These are phyloP conservation scores for Dromas ardeola DNA, from an alignment of 2,113 vertebrate genomes.

Conservation along the genomic window DNA sequence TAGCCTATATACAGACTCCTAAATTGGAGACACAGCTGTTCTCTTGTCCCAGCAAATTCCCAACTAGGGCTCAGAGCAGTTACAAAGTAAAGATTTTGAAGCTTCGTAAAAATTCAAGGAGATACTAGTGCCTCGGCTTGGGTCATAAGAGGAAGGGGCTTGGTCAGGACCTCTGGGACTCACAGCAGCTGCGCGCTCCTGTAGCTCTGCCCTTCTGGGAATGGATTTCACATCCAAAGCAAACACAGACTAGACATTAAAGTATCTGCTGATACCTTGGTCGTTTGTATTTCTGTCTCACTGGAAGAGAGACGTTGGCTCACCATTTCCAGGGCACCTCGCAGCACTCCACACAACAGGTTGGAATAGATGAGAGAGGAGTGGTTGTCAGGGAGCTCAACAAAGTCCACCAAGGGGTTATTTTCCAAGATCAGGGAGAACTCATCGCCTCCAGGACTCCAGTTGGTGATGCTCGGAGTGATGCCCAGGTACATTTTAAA, in stretches of 20 bases:
- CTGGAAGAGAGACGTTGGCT: neutral
- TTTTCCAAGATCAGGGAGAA: slow-evolving; percentile 98
- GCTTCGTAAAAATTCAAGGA: neutral
- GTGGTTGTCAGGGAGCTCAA: slow-evolving; percentile 97
- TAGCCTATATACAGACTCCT: neutral
- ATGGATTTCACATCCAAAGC: neutral
- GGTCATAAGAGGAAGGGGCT: neutral
- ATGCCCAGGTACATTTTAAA: slow-evolving; percentile 99
- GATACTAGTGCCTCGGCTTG: neutral
- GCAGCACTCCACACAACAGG: slow-evolving; percentile 91
- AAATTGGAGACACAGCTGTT: neutral
- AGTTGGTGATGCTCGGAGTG: slow-evolving; percentile 97
- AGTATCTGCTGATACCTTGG: neutral
- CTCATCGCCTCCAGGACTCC: slow-evolving; percentile 96
- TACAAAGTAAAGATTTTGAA: neutral
- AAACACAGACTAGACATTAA: neutral
- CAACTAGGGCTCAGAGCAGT: neutral
- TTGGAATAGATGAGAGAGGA: slow-evolving; percentile 94
- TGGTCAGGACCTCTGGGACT: neutral
- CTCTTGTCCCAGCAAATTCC: neutral
- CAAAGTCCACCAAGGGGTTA: slow-evolving; percentile 97
- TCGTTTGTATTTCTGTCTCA: neutral
- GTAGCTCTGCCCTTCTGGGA: neutral
- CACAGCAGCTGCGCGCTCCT: neutral
- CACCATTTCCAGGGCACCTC: slow-evolving; percentile 98